phyloP scores from a whole-genome alignment of 1,140 invertebrate genomes.

The Caenorhabditis brenneri region DNA sequence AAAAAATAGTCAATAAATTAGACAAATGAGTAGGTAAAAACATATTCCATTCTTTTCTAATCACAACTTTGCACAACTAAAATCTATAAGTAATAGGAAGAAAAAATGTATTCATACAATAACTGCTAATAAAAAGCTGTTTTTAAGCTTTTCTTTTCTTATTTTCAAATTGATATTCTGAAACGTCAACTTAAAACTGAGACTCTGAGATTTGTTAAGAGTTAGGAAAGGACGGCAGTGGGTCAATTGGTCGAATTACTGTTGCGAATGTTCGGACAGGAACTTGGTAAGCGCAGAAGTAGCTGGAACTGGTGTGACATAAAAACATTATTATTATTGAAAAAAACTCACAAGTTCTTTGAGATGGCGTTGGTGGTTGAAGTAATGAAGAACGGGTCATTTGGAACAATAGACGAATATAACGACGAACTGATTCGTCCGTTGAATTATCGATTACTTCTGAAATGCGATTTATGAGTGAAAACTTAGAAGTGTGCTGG shows the following conservation, averaged over 20 bases:
- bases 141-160: too few relatives aligned
- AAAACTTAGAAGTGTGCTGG: too few relatives aligned
- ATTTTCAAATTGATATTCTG: not conserved
- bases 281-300: not conserved
- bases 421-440: not conserved
- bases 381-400: not conserved
- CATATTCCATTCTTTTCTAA: too few relatives aligned
- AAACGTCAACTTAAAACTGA: not conserved
- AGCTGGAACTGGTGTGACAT: not conserved
- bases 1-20: too few relatives aligned
- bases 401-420: not conserved
- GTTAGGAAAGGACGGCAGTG: too few relatives aligned
- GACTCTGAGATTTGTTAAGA: not conserved
- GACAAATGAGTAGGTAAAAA: too few relatives aligned
- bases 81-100: too few relatives aligned
- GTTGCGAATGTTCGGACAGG: constrained; percentile 1
- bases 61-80: too few relatives aligned
- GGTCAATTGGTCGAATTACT: not conserved
- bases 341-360: constrained; percentile 14
- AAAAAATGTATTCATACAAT: too few relatives aligned
- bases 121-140: too few relatives aligned
- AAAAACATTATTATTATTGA: not conserved
- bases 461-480: not conserved
- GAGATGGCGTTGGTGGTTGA: not conserved
- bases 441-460: not conserved